phyloP scores from a whole-genome alignment of 2,888 invertebrate species.

The Limulus polyphemus region DNA sequence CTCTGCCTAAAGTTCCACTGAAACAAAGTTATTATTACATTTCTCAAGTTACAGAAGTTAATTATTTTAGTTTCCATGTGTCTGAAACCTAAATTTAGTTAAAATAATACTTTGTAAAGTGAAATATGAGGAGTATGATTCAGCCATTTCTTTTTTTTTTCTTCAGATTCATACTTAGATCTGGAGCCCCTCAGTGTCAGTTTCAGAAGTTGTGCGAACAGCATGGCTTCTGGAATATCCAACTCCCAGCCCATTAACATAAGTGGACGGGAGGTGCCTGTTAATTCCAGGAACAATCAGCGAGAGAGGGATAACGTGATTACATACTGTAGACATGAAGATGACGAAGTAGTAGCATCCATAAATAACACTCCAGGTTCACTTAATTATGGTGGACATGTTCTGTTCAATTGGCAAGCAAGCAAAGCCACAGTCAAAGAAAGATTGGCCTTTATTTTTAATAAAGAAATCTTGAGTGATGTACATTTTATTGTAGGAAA shows the following conservation, averaged over 20 bases:
- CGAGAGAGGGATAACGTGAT: conserved; percentile 14
- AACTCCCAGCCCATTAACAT: conserved; percentile 10
- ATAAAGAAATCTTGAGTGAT: conserved; percentile 54
- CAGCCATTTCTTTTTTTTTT: too few species aligned
- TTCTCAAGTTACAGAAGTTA: too few species aligned
- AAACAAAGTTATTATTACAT: too few species aligned
- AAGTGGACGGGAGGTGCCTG: conserved; percentile 17
- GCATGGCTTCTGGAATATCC: conserved; percentile 17
- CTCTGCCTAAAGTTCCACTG: too few species aligned
- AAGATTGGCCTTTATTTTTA: conserved; percentile 54
- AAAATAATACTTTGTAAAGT: too few species aligned
- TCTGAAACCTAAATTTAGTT: too few species aligned
- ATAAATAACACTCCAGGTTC: conserved; percentile 2
- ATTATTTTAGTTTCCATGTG: too few species aligned
- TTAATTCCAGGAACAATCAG: conserved; percentile 21
- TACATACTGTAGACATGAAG: conserved; percentile 5
- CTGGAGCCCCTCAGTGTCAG: too few species aligned
- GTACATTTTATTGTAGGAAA: conserved; percentile 67
- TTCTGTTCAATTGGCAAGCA: conserved; percentile 43
- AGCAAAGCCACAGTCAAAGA: conserved; percentile 62
- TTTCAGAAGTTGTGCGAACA: too few species aligned
- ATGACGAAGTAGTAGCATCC: conserved; percentile 5
- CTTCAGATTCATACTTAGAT: too few species aligned
- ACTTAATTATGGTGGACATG: conserved; percentile 17
- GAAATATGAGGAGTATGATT: too few species aligned